Evolutionary conservation across 2,113 vertebrate genomes (phyloP).

Genomic region (Ariopsis seemanni): DNA sequence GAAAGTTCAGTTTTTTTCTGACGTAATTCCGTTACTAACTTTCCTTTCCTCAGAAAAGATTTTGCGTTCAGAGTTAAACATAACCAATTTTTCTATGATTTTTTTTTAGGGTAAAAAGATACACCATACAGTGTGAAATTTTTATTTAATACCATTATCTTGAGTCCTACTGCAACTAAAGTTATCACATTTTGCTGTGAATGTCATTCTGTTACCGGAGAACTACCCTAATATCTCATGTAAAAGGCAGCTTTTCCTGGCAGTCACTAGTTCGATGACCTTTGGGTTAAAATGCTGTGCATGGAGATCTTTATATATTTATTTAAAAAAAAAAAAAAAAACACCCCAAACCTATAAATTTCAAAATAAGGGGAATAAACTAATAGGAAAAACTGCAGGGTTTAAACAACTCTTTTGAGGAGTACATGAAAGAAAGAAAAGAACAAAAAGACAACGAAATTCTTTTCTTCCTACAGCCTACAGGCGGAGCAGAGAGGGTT

Average conservation of each 20-base stretch:
- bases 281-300: not conserved
- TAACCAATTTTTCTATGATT: too few relatives aligned
- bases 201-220: too few relatives aligned
- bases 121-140: too few relatives aligned
- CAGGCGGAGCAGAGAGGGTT: not conserved
- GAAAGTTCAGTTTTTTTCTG: too few relatives aligned
- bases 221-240: slow-evolving; percentile 22
- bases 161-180: too few relatives aligned
- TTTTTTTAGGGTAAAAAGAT: too few relatives aligned
- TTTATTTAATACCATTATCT: too few relatives aligned
- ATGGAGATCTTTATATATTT: not conserved
- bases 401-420: not conserved
- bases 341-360: not conserved
- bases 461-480: not conserved
- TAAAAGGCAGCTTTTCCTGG: slow-evolving; percentile 17
- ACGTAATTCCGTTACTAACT: too few relatives aligned
- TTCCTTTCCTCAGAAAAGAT: too few relatives aligned
- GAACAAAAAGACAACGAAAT: not conserved
- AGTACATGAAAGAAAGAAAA: not conserved
- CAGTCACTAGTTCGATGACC: not conserved
- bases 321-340: not conserved
- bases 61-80: too few relatives aligned
- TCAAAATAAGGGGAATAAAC: not conserved
- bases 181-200: too few relatives aligned
- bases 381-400: not conserved